Percentiles rank a stretch among this genome's conserved stretches.
These are phyloP conservation scores for Toxotes jaculatrix DNA, from an alignment of 2,113 vertebrate species.

Conservation along the genomic window DNA sequence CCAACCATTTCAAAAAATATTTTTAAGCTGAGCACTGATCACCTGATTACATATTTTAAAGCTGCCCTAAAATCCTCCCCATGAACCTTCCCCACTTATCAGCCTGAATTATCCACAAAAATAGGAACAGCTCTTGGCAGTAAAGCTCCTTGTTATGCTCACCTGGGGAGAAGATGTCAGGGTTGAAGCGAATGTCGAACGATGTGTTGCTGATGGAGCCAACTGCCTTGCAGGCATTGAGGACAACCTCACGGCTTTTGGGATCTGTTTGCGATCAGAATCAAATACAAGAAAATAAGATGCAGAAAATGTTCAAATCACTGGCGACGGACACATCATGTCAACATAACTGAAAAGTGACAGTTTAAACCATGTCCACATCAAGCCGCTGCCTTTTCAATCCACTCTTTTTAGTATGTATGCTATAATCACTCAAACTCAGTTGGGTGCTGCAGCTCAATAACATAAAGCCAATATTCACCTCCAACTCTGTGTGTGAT, in stretches of 20 bases:
- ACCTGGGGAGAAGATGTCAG: slow-evolving; percentile 98
- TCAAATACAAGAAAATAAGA: not conserved
- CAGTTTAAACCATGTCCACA: slow-evolving; percentile 3
- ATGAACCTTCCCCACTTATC: not conserved
- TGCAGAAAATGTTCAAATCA: not conserved
- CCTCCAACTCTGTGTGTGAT: no score
- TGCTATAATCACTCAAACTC: no score
- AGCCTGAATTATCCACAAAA: not conserved
- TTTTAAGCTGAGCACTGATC: no score
- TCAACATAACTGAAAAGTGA: not conserved
- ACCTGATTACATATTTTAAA: not conserved
- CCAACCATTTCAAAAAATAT: no score
- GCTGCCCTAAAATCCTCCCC: not conserved
- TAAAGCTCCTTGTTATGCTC: not conserved
- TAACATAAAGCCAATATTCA: not conserved
- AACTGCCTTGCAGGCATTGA: slow-evolving; percentile 95
- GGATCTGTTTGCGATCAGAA: slow-evolving; percentile 84
- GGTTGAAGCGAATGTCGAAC: slow-evolving; percentile 98
- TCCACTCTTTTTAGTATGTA: not conserved
- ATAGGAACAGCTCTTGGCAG: no score
- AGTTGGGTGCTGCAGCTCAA: not conserved
- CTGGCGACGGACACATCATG: not conserved
- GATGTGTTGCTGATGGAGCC: slow-evolving; percentile 94
- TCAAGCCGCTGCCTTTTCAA: not conserved
- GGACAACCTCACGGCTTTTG: slow-evolving; percentile 94